Base-by-base conservation (phyloP, 1,140 invertebrate species). In the Hyles vespertilio region DNA sequence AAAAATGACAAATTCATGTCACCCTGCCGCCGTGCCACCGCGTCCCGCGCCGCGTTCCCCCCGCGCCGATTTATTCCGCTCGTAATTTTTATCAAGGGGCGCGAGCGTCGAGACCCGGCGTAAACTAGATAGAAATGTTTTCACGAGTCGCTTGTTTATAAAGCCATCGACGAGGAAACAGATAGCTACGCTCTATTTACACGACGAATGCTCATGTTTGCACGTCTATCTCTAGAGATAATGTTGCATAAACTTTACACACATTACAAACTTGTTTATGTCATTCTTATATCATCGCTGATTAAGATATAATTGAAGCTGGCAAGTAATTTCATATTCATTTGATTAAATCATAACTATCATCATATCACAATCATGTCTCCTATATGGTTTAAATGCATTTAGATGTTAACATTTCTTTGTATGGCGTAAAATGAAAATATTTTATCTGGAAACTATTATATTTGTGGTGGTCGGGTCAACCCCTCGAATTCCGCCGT, bases 1-100 rank as follows among this genome's bases (percentile, higher is more conserved):
- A 87, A 85, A 87, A 86, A 87, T 87, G 83, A 86, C 84, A 87
- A 87, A 87, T 87, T 84, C 84, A 86, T 84, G 83, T 81, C 79
- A 72, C 70, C 73, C 71, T 22, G 22, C 22, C 22, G 22, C 22
- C 22, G 22, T 22, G 58, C 57, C 62, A 50, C 58, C 62, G 50
- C 58, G 59, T 57, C 46, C 64, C 49, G 50, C 70, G 51, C 71
- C 66, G 63, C 65, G 58, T 62, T 70, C 74, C 75, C 71, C 66
- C 61, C 65, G 58, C 64, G 71, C 74, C 75, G 78, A 81, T 84
- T 83, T 85, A 84, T 85, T 80, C 78, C 67, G 60, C 53, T 72
- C 78, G 78, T 85, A 80, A 82, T 85, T 87, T 87, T 87, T 87
- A 84, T 79, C 76, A 83, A 76, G 78, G 78, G 79, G 72, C 69